These are phyloP conservation scores for Diacarnus erythraeanus DNA, from an alignment of 37 sponge, comb jelly and placozoan species.

Conservation along the genomic window DNA sequence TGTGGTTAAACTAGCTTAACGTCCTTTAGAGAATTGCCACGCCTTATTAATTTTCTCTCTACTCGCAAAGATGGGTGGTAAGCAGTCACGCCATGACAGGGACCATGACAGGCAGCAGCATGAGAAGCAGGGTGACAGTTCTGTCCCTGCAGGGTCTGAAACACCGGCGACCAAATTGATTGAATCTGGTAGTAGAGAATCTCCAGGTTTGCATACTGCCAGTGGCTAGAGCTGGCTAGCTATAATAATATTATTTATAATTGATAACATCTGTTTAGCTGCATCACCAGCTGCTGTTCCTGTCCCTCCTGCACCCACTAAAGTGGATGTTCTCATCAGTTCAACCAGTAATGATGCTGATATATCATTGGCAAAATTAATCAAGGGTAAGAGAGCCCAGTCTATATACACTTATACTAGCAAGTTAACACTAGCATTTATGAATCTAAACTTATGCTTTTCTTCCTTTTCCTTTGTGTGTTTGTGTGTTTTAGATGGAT, in stretches of 20 bases:
- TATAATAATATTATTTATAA: neutral
- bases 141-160: neutral
- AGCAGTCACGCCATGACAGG: neutral
- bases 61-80: too few relatives aligned
- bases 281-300: neutral
- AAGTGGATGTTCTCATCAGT: constrained; percentile 35
- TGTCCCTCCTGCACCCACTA: neutral
- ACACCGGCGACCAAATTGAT: neutral
- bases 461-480: too few relatives aligned
- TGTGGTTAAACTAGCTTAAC: too few relatives aligned
- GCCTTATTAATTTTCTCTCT: too few relatives aligned
- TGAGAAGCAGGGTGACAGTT: too few relatives aligned
- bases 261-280: neutral
- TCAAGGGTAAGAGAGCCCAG: constrained; percentile 30
- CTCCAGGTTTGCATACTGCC: neutral
- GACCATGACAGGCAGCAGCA: neutral
- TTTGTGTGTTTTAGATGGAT: constrained; percentile 33
- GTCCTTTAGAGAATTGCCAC: too few relatives aligned
- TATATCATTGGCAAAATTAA: constrained; percentile 1
- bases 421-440: too few relatives aligned
- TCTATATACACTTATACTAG: too few relatives aligned
- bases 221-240: neutral
- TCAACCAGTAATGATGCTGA: constrained; percentile 16
- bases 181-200: neutral
- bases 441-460: too few relatives aligned